Percentiles rank a stretch among this genome's conserved stretches.
These are phyloP conservation scores for Temnothorax rugatulus DNA, from an alignment of 2,888 invertebrate genomes.

Conservation along the genomic window DNA sequence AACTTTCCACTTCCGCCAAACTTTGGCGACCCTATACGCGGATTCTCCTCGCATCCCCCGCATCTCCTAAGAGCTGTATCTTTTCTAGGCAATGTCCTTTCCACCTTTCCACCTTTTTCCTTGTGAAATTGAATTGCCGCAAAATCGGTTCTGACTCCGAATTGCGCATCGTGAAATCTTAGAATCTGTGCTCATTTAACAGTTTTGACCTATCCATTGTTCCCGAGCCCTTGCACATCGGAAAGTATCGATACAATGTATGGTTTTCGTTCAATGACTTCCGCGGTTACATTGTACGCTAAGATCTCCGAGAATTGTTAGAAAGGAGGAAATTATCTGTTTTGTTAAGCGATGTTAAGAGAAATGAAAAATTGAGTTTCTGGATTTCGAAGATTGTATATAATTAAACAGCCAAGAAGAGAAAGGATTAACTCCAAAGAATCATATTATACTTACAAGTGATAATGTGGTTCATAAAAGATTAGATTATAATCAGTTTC, in stretches of 20 bases:
- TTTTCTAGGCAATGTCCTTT: slow-evolving; percentile 43
- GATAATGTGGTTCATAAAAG: not conserved
- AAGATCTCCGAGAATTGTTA: not conserved
- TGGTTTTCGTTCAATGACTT: not conserved
- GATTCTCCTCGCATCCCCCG: slow-evolving; percentile 34
- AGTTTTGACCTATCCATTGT: slow-evolving; percentile 56
- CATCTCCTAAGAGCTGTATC: slow-evolving; percentile 13
- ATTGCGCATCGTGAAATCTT: slow-evolving; percentile 62
- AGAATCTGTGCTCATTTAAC: slow-evolving; percentile 47
- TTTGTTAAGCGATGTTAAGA: not conserved
- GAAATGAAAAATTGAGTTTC: slow-evolving; percentile 1
- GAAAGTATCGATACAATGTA: slow-evolving; percentile 12
- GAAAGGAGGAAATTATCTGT: not conserved
- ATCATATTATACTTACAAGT: not conserved
- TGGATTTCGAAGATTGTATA: not conserved
- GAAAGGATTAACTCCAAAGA: not conserved
- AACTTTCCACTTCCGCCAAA: slow-evolving; percentile 74
- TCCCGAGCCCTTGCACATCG: not conserved
- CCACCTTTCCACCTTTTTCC: slow-evolving; percentile 69
- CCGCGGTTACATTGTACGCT: not conserved
- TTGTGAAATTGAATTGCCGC: slow-evolving; percentile 72
- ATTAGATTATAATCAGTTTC: not conserved
- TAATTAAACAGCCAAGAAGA: not conserved
- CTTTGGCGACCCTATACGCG: slow-evolving; percentile 58
- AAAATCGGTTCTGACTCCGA: slow-evolving; percentile 67